Evolutionary conservation across 2,113 vertebrate genomes (phyloP).

Genomic region (Columba janthina): DNA sequence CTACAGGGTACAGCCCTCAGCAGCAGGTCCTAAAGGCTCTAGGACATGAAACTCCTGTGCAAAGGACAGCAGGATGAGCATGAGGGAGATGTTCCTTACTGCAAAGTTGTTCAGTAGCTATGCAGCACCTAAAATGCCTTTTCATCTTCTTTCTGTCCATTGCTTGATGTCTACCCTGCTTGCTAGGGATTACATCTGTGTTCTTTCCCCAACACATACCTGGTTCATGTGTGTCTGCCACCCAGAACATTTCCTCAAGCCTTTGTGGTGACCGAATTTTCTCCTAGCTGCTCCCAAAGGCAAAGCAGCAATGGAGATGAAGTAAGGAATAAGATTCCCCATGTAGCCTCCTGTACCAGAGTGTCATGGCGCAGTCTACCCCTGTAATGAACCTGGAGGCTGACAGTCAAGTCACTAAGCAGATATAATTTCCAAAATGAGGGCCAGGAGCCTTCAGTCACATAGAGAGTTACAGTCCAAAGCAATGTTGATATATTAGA

Average conservation of each 20-base stretch:
- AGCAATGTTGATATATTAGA: background rate
- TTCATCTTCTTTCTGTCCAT: background rate
- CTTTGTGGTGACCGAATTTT: background rate
- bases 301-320: background rate
- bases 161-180: background rate
- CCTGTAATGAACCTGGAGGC: background rate
- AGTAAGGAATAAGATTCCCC: background rate
- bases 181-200: background rate
- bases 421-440: background rate
- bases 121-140: background rate
- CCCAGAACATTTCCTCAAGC: background rate
- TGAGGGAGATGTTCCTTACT: background rate
- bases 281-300: background rate
- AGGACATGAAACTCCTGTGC: background rate
- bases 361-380: background rate
- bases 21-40: background rate
- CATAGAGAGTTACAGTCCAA: background rate
- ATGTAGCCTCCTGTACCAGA: background rate
- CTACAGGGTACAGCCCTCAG: background rate
- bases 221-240: background rate
- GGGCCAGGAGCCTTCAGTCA: background rate
- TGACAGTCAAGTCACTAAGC: background rate
- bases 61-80: background rate
- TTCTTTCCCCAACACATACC: background rate
- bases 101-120: background rate